Evolutionary conservation across 2,888 invertebrate species (phyloP).

Genomic region (Microplitis manilae): DNA sequence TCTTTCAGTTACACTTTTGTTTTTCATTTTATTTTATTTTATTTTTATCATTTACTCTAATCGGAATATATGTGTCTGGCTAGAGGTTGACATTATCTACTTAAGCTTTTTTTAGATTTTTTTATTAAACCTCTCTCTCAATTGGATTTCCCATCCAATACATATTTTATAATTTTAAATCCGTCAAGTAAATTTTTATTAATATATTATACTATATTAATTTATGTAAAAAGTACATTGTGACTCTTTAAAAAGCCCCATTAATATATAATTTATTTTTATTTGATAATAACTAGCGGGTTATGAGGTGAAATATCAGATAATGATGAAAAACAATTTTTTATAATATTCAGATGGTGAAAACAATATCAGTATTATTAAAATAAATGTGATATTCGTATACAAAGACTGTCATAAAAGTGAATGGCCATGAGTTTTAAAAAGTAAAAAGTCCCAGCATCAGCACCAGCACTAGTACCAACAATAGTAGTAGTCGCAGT

Average conservation of each 20-base stretch:
- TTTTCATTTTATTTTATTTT: conserved; percentile 13
- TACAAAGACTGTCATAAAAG: conserved; percentile 7
- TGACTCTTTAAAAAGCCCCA: background rate
- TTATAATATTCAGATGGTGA: background rate
- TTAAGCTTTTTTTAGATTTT: background rate
- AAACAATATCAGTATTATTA: conserved; percentile 2
- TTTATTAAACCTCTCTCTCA: too few relatives aligned
- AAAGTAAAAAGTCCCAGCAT: background rate
- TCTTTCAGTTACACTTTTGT: conserved; percentile 16
- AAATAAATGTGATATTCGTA: background rate
- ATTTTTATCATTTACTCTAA: conserved; percentile 16
- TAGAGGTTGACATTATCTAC: background rate
- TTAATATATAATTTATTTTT: background rate
- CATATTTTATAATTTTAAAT: too few relatives aligned
- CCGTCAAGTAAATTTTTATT: too few relatives aligned
- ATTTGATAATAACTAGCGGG: background rate
- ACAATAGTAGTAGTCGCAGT: background rate
- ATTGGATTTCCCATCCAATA: too few relatives aligned
- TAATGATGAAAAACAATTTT: background rate
- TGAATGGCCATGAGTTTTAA: background rate
- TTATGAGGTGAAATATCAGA: background rate
- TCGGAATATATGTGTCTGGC: conserved; percentile 2
- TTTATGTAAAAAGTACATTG: too few relatives aligned
- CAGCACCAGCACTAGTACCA: background rate
- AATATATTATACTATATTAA: too few relatives aligned